phyloP scores from a whole-genome alignment of 1,140 invertebrate species.

The Papilio xuthus region DNA sequence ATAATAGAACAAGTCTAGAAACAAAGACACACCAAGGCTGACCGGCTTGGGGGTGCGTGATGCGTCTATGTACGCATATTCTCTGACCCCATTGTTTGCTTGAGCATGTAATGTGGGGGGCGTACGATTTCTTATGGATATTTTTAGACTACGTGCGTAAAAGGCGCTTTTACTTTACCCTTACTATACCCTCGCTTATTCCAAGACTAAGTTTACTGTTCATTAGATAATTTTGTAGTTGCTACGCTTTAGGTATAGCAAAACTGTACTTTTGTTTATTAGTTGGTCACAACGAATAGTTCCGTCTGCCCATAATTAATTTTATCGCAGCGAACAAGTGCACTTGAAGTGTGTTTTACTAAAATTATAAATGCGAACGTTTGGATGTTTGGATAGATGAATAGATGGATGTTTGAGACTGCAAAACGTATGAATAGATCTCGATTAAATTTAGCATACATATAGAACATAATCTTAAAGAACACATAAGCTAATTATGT shows the following conservation, averaged over 20 bases:
- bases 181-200: neutral
- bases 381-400: no score
- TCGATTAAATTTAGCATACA: no score
- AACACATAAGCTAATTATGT: no score
- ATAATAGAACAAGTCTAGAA: slow-evolving; percentile 24
- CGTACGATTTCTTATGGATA: slow-evolving; percentile 12
- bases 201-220: slow-evolving; percentile 9
- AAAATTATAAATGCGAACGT: no score
- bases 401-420: no score
- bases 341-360: no score
- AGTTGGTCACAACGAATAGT: neutral
- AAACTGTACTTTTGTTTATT: neutral
- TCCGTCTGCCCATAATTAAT: no score
- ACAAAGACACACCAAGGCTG: slow-evolving; percentile 27
- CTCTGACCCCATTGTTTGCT: slow-evolving; percentile 16
- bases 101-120: slow-evolving; percentile 17
- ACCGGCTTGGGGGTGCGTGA: slow-evolving; percentile 24
- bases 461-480: no score
- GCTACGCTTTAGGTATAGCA: neutral
- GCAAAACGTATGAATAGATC: no score
- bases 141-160: slow-evolving; percentile 35
- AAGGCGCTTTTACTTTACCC: slow-evolving; percentile 28
- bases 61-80: neutral
- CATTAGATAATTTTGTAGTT: neutral
- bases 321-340: no score